Evolutionary conservation across 2,113 vertebrate genomes (phyloP).

Genomic region (Oophaga pumilio): DNA sequence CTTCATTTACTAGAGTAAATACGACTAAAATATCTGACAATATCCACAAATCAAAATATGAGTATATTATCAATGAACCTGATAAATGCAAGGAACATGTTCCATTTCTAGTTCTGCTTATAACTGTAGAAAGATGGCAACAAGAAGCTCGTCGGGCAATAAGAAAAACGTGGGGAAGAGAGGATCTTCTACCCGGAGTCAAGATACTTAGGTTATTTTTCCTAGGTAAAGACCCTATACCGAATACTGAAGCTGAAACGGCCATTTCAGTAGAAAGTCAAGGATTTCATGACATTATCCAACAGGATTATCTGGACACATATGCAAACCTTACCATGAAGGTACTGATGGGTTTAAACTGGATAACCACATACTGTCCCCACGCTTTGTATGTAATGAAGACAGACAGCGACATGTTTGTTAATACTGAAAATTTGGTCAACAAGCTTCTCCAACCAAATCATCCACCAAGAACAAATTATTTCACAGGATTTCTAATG

Average conservation of each 20-base stretch:
- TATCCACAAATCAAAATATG: conserved; percentile 70
- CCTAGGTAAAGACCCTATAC: conserved; percentile 78
- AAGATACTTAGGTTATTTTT: conserved; percentile 84
- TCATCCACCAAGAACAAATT: conserved; percentile 78
- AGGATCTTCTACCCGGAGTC: conserved; percentile 78
- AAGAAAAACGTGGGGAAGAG: conserved; percentile 93
- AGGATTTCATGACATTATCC: conserved; percentile 86
- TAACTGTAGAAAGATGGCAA: conserved; percentile 86
- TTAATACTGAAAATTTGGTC: conserved; percentile 94
- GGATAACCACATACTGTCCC: conserved; percentile 89
- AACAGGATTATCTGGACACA: conserved; percentile 91
- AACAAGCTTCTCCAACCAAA: conserved; percentile 88
- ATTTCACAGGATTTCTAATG: conserved; percentile 94
- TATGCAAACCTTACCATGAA: conserved; percentile 96
- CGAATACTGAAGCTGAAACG: conserved; percentile 75
- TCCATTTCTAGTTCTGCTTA: conserved; percentile 89
- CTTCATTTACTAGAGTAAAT: neutral
- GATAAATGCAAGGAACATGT: conserved; percentile 79
- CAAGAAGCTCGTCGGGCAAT: conserved; percentile 88
- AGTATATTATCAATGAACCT: conserved; percentile 88
- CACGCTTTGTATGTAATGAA: conserved; percentile 90
- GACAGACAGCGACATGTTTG: conserved; percentile 97
- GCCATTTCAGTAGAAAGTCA: conserved; percentile 84
- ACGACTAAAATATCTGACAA: neutral
- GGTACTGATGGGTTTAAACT: conserved; percentile 97